Evolutionary conservation across 2,888 invertebrate species (phyloP), one percentile per base, ranked within the genome.

Genomic region (Lottia gigantea): DNA sequence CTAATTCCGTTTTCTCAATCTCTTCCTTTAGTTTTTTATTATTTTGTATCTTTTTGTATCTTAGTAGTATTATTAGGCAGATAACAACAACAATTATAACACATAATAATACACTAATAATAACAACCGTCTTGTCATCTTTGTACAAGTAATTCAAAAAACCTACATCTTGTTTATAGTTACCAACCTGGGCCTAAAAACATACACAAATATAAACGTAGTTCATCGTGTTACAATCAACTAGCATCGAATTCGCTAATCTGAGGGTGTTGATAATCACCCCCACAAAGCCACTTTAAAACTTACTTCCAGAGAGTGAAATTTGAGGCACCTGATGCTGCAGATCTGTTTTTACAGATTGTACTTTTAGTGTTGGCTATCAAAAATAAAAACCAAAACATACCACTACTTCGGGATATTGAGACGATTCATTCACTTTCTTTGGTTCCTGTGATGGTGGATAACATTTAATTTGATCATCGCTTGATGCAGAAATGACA

Each of bases 1-100:
- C 19, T 26, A 67, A 16, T 61, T 67, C 67, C 14, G 40, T 67
- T 11, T 55, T 19, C n/a, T 67, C 55, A 31, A 67, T 67, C 11
- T 55, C 49, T n/a, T 61, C 40, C 19, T 40, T 26, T 2, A 67
- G 23, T 61, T 67, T 67, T 61, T 49, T 55, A 14, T 40, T 61
- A 26, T 49, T 40, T 40, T 16, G 49, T 31, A 40, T 31, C 25
- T 19, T 55, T 12, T 16, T 40, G 55, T 61, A 61, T 31, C 55
- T 26, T 23, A 67, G 40, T 15, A 67, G 23, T 23, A 55, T 23
- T 4, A 67, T 55, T 19, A 40, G 31, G 49, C 47, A 11, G 40
- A 67, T 19, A 45, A 67, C 47, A 14, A 67, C 55, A 12, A 7
- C 40, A 16, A 46, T 3, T 23, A 67, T 55, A 31, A 16, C 12